phyloP scores from a whole-genome alignment of 2,888 invertebrate species.

The Noctuana brunneofusca region DNA sequence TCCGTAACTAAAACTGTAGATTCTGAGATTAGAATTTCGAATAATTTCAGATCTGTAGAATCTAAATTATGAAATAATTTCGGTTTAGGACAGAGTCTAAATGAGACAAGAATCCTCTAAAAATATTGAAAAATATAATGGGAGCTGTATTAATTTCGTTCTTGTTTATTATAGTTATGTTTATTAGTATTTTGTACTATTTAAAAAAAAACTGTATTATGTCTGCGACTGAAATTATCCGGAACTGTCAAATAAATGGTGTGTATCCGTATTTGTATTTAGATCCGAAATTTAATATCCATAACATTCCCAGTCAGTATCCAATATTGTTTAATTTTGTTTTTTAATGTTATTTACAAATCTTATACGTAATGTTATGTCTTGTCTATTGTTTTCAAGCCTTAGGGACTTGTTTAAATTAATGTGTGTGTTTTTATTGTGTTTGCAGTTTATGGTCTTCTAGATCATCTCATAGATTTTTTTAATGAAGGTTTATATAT shows the following conservation, averaged over 20 bases:
- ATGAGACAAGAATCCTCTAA: no score
- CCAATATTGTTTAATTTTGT: slow-evolving; percentile 11
- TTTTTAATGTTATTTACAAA: slow-evolving; percentile 23
- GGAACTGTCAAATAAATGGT: no score
- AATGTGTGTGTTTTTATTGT: not conserved
- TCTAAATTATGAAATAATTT: no score
- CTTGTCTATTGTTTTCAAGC: slow-evolving; percentile 6
- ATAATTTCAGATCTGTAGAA: no score
- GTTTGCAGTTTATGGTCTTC: slow-evolving; percentile 1
- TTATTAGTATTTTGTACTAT: no score
- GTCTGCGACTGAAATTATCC: not conserved
- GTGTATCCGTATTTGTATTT: not conserved
- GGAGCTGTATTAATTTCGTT: no score
- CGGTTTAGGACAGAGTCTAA: no score
- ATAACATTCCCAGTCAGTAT: not conserved
- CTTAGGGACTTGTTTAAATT: not conserved
- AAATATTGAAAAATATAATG: no score
- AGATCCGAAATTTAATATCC: not conserved
- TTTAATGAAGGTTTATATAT: slow-evolving; percentile 16
- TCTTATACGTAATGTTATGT: slow-evolving; percentile 15
- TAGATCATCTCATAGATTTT: slow-evolving; percentile 22
- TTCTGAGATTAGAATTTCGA: not conserved
- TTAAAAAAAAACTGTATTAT: not conserved
- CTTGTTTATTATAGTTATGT: no score
- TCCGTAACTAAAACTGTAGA: no score